phyloP scores from a whole-genome alignment of 2,113 vertebrate species.

The Pseudorasbora parva region DNA sequence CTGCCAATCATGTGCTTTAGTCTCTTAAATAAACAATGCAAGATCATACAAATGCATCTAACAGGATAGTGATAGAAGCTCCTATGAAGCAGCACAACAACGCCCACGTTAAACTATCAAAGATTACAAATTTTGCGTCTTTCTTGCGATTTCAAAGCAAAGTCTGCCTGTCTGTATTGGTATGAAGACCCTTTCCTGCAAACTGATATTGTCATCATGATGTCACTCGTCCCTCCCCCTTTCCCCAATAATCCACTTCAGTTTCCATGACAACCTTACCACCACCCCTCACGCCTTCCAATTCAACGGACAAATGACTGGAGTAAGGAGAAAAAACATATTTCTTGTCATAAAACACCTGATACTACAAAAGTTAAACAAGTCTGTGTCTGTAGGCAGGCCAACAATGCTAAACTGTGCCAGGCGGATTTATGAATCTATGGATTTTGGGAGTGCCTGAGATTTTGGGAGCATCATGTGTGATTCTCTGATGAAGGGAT shows the following conservation, averaged over 20 bases:
- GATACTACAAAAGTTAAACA: not conserved
- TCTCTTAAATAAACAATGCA: not conserved
- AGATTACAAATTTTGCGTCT: not conserved
- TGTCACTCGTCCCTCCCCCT: constrained; percentile 37
- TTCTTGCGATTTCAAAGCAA: not conserved
- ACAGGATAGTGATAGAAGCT: not conserved
- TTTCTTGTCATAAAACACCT: not conserved
- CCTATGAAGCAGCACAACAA: not conserved
- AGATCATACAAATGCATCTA: not conserved
- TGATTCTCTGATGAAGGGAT: constrained; percentile 13
- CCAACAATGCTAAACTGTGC: not conserved
- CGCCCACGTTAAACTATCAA: not conserved
- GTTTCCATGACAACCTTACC: constrained; percentile 49
- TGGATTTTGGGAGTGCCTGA: not conserved
- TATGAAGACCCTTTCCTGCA: not conserved
- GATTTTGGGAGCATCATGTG: not conserved
- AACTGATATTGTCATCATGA: not conserved
- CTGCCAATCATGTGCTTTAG: not conserved
- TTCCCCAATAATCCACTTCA: not conserved
- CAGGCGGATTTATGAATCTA: not conserved
- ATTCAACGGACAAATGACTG: constrained; percentile 1
- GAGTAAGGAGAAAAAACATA: not conserved
- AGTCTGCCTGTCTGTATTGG: not conserved
- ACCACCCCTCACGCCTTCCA: constrained; percentile 1
- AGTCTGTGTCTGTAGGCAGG: not conserved